Evolutionary conservation across 2,113 vertebrate species (phyloP).

Genomic region (Epinephelus fuscoguttatus): DNA sequence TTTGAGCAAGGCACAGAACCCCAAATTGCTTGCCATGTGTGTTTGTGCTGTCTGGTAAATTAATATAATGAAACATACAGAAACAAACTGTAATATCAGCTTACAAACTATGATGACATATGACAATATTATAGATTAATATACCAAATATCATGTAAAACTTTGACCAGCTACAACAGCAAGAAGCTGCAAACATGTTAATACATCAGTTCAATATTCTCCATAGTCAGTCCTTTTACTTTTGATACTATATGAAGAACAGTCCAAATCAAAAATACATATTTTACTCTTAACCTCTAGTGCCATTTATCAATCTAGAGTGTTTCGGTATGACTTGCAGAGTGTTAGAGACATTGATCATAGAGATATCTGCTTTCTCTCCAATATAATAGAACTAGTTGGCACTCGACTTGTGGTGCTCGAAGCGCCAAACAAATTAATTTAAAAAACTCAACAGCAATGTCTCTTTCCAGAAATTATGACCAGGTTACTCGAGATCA

Average conservation of each 20-base stretch:
- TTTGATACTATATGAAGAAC: neutral
- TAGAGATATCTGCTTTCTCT: too few relatives aligned
- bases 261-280: too few relatives aligned
- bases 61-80: neutral
- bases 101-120: neutral
- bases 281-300: too few relatives aligned
- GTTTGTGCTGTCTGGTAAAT: neutral
- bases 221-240: neutral
- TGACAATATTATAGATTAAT: neutral
- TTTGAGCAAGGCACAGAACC: neutral
- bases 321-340: too few relatives aligned
- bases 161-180: neutral
- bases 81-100: neutral
- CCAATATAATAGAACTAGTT: too few relatives aligned
- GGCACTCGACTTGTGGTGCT: too few relatives aligned
- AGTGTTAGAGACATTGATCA: too few relatives aligned
- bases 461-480: too few relatives aligned
- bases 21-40: neutral
- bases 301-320: too few relatives aligned
- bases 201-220: neutral
- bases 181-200: neutral
- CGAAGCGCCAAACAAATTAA: too few relatives aligned
- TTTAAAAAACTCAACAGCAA: too few relatives aligned
- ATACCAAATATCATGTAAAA: neutral
- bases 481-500: too few relatives aligned